These are phyloP conservation scores for Castor canadensis DNA, from an alignment of 2,113 vertebrate genomes.

Conservation along the genomic window DNA sequence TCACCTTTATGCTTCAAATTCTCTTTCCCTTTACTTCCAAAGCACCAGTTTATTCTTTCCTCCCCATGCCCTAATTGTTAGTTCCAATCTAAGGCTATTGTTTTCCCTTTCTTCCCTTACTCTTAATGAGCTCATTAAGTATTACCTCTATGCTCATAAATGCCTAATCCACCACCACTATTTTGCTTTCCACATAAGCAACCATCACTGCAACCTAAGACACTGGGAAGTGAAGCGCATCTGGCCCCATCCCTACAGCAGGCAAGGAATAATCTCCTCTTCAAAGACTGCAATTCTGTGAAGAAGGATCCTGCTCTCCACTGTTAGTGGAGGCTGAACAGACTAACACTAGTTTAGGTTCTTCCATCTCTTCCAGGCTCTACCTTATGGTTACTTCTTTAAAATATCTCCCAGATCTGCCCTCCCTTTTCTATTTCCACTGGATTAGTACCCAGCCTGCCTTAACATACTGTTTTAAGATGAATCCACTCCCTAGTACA, in stretches of 20 bases:
- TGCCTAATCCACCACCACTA: not conserved
- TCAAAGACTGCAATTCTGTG: not conserved
- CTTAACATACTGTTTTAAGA: not conserved
- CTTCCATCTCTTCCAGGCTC: not conserved
- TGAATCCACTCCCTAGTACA: not conserved
- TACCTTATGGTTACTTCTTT: not conserved
- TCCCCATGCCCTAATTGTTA: not conserved
- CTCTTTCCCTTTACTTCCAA: not conserved
- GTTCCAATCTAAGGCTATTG: not conserved
- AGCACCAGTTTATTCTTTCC: not conserved
- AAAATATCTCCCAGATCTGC: not conserved
- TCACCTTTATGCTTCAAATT: not conserved
- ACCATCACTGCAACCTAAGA: not conserved
- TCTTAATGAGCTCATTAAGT: slow-evolving; percentile 8
- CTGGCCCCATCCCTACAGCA: not conserved
- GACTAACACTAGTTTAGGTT: not conserved
- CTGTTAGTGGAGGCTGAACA: not conserved
- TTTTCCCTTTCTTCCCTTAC: not conserved
- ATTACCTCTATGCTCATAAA: not conserved
- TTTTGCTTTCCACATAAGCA: not conserved
- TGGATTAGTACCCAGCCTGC: not conserved
- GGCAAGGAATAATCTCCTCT: not conserved
- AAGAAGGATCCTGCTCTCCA: too few relatives aligned
- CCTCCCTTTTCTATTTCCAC: not conserved
- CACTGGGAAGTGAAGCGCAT: not conserved